phyloP scores from a whole-genome alignment of 2,888 invertebrate genomes.

The Drosophila meridionalis region DNA sequence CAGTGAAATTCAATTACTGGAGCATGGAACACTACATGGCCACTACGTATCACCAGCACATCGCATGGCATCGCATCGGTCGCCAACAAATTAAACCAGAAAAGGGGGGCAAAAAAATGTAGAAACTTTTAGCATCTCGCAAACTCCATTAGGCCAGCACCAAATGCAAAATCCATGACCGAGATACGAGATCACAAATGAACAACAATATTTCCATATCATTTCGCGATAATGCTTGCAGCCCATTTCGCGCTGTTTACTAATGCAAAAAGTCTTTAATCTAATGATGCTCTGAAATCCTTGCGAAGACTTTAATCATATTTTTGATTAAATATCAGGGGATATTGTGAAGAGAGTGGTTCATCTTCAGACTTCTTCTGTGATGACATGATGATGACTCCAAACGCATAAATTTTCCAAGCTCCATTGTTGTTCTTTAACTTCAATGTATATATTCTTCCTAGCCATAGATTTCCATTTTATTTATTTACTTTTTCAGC shows the following conservation, averaged over 20 bases:
- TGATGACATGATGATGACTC: too few relatives aligned
- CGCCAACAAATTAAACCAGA: conserved; percentile 11
- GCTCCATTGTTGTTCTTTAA: too few relatives aligned
- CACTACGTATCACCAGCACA: conserved; percentile 17
- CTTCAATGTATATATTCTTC: background rate
- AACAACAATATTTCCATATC: conserved; percentile 4
- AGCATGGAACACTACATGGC: conserved; percentile 17
- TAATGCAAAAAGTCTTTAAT: background rate
- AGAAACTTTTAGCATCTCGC: conserved; percentile 12
- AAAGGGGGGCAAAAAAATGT: background rate
- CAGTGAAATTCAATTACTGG: conserved; percentile 54
- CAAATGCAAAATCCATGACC: conserved; percentile 1
- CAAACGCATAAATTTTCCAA: too few relatives aligned
- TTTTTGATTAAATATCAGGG: too few relatives aligned
- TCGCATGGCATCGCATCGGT: conserved; percentile 14
- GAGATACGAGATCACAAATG: background rate
- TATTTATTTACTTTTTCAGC: background rate
- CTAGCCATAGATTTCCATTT: background rate
- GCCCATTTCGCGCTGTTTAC: background rate
- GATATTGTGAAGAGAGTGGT: too few relatives aligned
- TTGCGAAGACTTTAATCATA: too few relatives aligned
- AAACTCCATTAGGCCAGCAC: conserved; percentile 7
- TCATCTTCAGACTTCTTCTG: too few relatives aligned
- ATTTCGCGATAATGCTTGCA: background rate
- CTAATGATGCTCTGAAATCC: too few relatives aligned